Percentiles rank a stretch among this genome's conserved stretches.
Evolutionary conservation across 2,113 vertebrate genomes (phyloP).

Genomic region (Rhea pennata): DNA sequence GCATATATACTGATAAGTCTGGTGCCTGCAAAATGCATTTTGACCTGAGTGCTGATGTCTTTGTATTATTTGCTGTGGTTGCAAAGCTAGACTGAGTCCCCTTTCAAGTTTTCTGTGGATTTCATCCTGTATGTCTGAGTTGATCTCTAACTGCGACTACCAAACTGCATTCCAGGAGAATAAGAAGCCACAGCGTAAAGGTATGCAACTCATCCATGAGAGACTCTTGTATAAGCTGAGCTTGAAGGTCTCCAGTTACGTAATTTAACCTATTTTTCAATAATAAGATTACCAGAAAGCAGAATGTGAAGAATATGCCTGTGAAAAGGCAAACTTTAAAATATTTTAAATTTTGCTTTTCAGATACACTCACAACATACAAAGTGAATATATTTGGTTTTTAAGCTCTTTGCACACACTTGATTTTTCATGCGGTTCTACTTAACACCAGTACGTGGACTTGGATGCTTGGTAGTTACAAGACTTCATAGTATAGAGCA

Average conservation of each 20-base stretch:
- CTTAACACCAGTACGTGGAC: neutral
- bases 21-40: neutral
- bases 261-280: neutral
- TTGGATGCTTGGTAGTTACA: neutral
- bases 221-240: neutral
- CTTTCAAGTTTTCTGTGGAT: neutral
- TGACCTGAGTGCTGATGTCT: neutral
- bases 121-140: neutral
- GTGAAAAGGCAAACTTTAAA: neutral
- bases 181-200: neutral
- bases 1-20: neutral
- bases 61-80: neutral
- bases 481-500: too few relatives aligned
- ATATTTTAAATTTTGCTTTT: too few relatives aligned
- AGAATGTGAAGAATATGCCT: neutral
- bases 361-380: neutral
- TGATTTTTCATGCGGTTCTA: neutral
- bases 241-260: neutral
- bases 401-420: neutral
- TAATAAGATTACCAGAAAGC: neutral
- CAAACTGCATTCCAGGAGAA: neutral
- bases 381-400: neutral
- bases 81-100: neutral
- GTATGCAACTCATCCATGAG: fast-evolving
- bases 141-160: neutral